Conservation (phyloP, 1,140 invertebrate species). For the Papilio dardanus region DNA sequence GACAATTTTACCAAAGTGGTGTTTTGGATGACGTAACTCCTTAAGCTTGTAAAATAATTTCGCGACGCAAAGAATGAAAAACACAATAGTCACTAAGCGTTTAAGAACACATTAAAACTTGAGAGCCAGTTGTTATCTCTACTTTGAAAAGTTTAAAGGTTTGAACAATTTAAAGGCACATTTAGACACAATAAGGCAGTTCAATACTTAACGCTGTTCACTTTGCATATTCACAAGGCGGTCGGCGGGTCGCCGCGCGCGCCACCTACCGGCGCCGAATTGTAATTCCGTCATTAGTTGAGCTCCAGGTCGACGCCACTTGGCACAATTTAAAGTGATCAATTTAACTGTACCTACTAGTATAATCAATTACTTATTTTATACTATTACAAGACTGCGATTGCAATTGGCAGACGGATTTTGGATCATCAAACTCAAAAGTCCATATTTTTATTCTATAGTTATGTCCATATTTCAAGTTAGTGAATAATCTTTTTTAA, state of each 20-base stretch:
- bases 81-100: not conserved
- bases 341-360: constrained; percentile 20
- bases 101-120: not conserved
- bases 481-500: no score
- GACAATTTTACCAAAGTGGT: no score
- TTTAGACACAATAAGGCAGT: constrained; percentile 59
- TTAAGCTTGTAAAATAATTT: not conserved
- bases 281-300: constrained; percentile 66
- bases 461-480: no score
- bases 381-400: no score
- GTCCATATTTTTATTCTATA: no score
- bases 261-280: constrained; percentile 62
- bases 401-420: no score
- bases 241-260: constrained; percentile 53
- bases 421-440: no score
- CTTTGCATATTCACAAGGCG: constrained; percentile 76
- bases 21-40: no score
- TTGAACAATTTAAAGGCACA: constrained; percentile 48
- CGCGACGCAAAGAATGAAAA: not conserved
- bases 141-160: constrained; percentile 28
- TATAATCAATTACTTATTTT: not conserved
- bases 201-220: constrained; percentile 68
- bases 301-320: constrained; percentile 34
- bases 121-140: not conserved
- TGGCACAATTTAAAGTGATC: constrained; percentile 38